A percentile compares a stretch with the other conserved stretches of the same genome.
phyloP scores from a whole-genome alignment of 2,888 invertebrate species.

The Pammene fasciana region DNA sequence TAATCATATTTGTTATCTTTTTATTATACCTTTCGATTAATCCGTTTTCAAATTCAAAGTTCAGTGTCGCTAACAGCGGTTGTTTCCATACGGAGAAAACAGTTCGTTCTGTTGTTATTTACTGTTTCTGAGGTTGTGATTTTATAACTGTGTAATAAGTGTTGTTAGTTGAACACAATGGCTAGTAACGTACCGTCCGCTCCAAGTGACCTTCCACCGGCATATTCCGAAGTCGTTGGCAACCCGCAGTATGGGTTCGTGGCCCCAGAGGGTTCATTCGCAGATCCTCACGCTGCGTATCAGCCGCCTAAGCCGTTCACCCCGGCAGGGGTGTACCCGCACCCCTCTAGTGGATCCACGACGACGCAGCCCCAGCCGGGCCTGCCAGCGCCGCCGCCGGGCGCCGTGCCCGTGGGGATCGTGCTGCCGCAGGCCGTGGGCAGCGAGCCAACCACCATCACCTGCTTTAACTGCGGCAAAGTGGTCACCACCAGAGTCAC shows the following conservation, averaged over 20 bases:
- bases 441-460: slow-evolving; percentile 74
- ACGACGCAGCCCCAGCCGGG: slow-evolving; percentile 62
- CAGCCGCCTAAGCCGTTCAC: slow-evolving; percentile 69
- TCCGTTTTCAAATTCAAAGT: slow-evolving; percentile 28
- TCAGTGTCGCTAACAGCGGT: slow-evolving; percentile 4
- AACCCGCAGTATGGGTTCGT: slow-evolving; percentile 75
- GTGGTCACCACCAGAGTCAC: slow-evolving; percentile 77
- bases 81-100: background rate
- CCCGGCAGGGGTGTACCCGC: slow-evolving; percentile 74
- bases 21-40: slow-evolving; percentile 17
- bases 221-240: slow-evolving; percentile 75
- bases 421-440: slow-evolving; percentile 73
- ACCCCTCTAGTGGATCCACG: slow-evolving; percentile 63
- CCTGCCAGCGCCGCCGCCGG: slow-evolving; percentile 57
- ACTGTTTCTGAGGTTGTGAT: slow-evolving; percentile 31
- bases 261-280: slow-evolving; percentile 48
- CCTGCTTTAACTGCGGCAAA: slow-evolving; percentile 76
- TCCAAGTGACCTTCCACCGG: slow-evolving; percentile 75
- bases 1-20: slow-evolving; percentile 23
- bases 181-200: slow-evolving; percentile 61
- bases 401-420: slow-evolving; percentile 63
- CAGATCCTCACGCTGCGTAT: slow-evolving; percentile 51
- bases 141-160: slow-evolving; percentile 16
- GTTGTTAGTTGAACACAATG: slow-evolving; percentile 52
- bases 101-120: background rate